A percentile compares a stretch with the other conserved stretches of the same genome.
phyloP scores from a whole-genome alignment of 2,888 invertebrate genomes.

The Lycia hirtaria region DNA sequence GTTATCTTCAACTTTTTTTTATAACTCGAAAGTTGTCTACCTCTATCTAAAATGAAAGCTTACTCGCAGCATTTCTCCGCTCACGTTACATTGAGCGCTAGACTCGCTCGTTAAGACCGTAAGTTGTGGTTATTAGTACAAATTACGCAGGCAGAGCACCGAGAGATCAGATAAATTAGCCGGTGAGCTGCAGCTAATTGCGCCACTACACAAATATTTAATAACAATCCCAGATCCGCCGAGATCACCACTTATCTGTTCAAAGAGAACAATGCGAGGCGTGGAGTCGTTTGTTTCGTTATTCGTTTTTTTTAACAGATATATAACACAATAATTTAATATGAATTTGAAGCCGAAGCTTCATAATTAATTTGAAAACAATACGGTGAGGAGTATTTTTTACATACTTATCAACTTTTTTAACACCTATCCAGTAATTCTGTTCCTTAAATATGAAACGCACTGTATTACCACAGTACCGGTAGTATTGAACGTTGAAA shows the following conservation, averaged over 20 bases:
- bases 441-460: too few species aligned
- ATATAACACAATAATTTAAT: background rate
- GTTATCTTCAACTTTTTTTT: too few species aligned
- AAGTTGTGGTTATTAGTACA: conserved; percentile 38
- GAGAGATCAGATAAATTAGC: conserved; percentile 73
- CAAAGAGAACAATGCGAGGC: conserved; percentile 52
- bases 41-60: conserved; percentile 3
- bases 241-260: conserved; percentile 83
- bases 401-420: too few species aligned
- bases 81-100: background rate
- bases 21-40: background rate
- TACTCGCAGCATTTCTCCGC: background rate
- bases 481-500: too few species aligned
- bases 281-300: conserved; percentile 51
- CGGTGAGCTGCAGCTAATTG: conserved; percentile 80
- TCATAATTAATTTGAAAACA: too few species aligned
- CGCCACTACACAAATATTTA: conserved; percentile 85
- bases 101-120: conserved; percentile 21
- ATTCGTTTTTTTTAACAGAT: too few species aligned
- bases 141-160: conserved; percentile 35
- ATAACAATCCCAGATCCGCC: conserved; percentile 82
- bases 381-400: too few species aligned
- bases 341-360: too few species aligned
- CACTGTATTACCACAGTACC: too few species aligned
- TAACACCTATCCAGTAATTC: too few species aligned